Percentiles rank a stretch among this genome's conserved stretches.
Conservation (phyloP, 1,140 invertebrate genomes). For the Atta texana region DNA sequence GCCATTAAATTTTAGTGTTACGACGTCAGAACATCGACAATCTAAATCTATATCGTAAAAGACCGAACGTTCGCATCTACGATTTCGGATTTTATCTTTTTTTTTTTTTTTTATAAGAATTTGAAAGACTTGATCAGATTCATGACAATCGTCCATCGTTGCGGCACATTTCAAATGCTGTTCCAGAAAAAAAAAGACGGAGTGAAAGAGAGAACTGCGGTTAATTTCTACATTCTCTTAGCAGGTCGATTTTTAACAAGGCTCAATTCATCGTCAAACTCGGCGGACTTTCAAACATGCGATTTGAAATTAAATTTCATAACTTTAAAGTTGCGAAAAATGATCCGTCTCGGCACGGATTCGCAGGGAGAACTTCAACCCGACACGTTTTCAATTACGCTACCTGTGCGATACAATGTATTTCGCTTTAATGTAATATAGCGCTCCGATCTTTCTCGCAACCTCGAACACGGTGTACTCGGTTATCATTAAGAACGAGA, state of each 20-base stretch:
- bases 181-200: too few species aligned
- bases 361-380: slow-evolving; percentile 51
- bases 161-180: neutral
- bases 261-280: slow-evolving; percentile 34
- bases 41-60: slow-evolving; percentile 25
- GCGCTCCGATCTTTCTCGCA: slow-evolving; percentile 36
- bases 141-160: slow-evolving; percentile 1
- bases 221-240: slow-evolving; percentile 49
- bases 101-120: neutral
- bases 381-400: slow-evolving; percentile 66
- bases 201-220: neutral
- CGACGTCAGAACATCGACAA: slow-evolving; percentile 25
- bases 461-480: slow-evolving; percentile 3
- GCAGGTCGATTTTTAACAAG: slow-evolving; percentile 43
- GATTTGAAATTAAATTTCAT: slow-evolving; percentile 62
- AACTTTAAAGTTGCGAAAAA: slow-evolving; percentile 63
- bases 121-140: slow-evolving; percentile 6
- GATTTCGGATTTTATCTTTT: neutral
- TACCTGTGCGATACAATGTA: slow-evolving; percentile 57
- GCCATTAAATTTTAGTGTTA: slow-evolving; percentile 51
- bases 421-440: slow-evolving; percentile 60
- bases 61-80: neutral
- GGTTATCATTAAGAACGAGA: slow-evolving; percentile 46
- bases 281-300: slow-evolving; percentile 23
- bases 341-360: slow-evolving; percentile 53